Conservation (phyloP, 2,888 invertebrate genomes). For the Keiferia lycopersicella region DNA sequence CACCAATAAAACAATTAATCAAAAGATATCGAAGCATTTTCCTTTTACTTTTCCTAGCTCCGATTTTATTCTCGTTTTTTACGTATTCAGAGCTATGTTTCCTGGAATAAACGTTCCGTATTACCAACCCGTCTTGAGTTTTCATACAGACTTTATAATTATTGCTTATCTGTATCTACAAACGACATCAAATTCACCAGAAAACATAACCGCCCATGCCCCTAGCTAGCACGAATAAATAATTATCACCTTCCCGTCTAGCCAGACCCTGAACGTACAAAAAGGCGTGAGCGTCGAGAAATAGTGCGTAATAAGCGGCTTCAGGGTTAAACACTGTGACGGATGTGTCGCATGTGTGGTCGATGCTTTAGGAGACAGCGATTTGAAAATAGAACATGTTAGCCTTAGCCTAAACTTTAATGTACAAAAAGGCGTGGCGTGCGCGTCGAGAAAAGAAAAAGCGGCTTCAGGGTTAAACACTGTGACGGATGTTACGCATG, state of each 20-base stretch:
- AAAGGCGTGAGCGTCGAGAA: conserved; percentile 10
- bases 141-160: too few species aligned
- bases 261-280: conserved; percentile 2
- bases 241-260: conserved; percentile 18
- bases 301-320: conserved; percentile 13
- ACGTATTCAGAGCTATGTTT: too few species aligned
- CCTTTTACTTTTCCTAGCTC: too few species aligned
- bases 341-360: neutral
- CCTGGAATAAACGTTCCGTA: too few species aligned
- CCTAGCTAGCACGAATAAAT: neutral
- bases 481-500: neutral
- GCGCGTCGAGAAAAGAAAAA: conserved; percentile 10
- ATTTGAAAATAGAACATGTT: neutral
- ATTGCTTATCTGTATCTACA: too few species aligned
- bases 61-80: too few species aligned
- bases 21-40: too few species aligned
- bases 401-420: neutral
- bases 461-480: conserved; percentile 2
- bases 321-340: conserved; percentile 12
- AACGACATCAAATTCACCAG: too few species aligned
- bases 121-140: too few species aligned
- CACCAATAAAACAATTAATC: too few species aligned
- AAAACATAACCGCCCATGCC: neutral
- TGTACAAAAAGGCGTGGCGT: conserved; percentile 15
- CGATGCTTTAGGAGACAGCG: neutral